These are phyloP conservation scores for Acropora yongei DNA, from an alignment of 64 coral and sea anemone genomes.

Conservation along the genomic window DNA sequence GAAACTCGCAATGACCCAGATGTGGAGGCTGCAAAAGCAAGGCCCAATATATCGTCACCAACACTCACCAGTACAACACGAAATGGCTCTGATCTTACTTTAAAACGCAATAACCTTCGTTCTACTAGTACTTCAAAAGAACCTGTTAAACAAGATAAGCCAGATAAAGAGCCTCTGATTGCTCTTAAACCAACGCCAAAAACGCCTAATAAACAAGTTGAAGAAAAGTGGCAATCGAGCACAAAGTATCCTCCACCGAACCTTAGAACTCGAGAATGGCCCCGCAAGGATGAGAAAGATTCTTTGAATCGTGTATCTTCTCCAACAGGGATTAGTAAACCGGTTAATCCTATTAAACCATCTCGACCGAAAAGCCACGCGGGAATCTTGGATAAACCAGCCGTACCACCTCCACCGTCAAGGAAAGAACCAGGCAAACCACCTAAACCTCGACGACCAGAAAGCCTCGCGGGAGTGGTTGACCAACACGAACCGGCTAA, in stretches of 20 bases:
- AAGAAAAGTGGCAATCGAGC: neutral
- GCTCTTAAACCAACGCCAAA: constrained; percentile 34
- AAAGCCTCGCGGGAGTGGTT: neutral
- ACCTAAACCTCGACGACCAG: neutral
- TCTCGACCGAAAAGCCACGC: constrained; percentile 74
- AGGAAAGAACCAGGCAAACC: constrained; percentile 7
- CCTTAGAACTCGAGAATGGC: constrained; percentile 50
- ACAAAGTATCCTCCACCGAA: constrained; percentile 22
- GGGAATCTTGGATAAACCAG: constrained; percentile 52
- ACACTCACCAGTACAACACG: constrained; percentile 21
- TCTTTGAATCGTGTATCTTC: constrained; percentile 66
- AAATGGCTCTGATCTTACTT: constrained; percentile 34
- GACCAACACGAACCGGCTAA: constrained; percentile 25
- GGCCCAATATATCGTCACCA: constrained; percentile 63
- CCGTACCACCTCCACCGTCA: neutral
- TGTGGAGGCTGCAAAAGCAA: constrained; percentile 6
- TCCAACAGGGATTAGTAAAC: constrained; percentile 55
- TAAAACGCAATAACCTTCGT: constrained; percentile 28
- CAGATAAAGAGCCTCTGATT: neutral
- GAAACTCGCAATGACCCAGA: neutral
- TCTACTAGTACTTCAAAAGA: neutral
- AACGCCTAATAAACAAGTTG: neutral
- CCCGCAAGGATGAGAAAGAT: constrained; percentile 24
- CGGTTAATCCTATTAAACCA: constrained; percentile 39
- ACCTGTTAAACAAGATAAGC: neutral